Evolutionary conservation across 2,888 invertebrate species (phyloP).

Genomic region (Tuberolachnus salignus): DNA sequence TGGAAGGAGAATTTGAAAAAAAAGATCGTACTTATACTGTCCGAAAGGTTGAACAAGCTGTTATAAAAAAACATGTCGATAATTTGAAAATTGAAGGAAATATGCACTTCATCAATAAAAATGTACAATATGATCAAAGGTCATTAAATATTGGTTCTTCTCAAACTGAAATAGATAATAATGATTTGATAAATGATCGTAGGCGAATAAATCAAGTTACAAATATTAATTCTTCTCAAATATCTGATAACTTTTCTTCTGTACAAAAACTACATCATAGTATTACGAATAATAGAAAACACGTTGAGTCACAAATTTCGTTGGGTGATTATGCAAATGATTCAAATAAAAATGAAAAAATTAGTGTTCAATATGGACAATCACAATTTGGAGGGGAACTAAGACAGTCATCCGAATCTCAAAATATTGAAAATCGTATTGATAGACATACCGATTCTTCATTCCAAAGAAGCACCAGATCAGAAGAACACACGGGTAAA

Average conservation of each 20-base stretch:
- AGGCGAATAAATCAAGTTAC: not conserved
- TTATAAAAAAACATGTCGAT: constrained; percentile 63
- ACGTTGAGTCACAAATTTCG: constrained; percentile 73
- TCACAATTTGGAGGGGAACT: constrained; percentile 20
- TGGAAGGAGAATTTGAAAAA: constrained; percentile 68
- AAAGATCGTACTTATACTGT: constrained; percentile 65
- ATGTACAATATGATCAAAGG: not conserved
- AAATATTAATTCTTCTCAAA: not conserved
- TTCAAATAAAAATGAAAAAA: constrained; percentile 53
- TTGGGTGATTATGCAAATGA: constrained; percentile 67
- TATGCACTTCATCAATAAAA: constrained; percentile 59
- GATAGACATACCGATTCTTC: constrained; percentile 16
- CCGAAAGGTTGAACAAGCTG: constrained; percentile 62
- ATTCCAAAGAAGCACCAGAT: not conserved
- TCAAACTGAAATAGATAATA: constrained; percentile 1
- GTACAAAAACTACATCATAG: constrained; percentile 14
- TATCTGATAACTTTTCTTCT: constrained; percentile 1
- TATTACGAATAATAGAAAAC: constrained; percentile 63
- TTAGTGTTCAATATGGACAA: constrained; percentile 23
- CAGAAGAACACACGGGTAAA: constrained; percentile 9
- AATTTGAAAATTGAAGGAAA: constrained; percentile 64
- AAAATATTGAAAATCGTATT: constrained; percentile 41
- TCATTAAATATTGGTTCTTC: constrained; percentile 64
- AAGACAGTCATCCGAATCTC: constrained; percentile 58
- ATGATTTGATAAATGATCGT: not conserved